Conservation (phyloP, 2,797 vertebrate species). For the Ambastaia sidthimunki region DNA sequence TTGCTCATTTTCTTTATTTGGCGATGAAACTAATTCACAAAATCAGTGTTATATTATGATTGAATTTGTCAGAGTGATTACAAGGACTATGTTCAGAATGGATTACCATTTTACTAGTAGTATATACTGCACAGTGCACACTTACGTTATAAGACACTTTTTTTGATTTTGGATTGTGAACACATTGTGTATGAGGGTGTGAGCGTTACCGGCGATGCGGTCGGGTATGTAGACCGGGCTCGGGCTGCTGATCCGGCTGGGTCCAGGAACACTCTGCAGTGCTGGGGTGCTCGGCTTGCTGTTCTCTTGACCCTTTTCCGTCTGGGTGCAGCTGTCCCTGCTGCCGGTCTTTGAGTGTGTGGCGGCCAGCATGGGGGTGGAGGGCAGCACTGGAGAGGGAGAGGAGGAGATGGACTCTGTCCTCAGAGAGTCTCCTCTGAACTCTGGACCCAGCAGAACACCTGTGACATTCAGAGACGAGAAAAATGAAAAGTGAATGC, state of each 20-base stretch:
- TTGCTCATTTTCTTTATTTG: too few species aligned
- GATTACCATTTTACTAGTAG: too few species aligned
- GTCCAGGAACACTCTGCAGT: slow-evolving; percentile 76
- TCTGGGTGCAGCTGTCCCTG: slow-evolving; percentile 97
- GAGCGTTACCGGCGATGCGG: slow-evolving; percentile 82
- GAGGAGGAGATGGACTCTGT: slow-evolving; percentile 91
- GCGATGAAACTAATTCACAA: too few species aligned
- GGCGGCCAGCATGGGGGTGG: slow-evolving; percentile 83
- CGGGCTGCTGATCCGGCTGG: slow-evolving; percentile 80
- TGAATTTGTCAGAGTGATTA: too few species aligned
- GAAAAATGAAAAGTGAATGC: background rate
- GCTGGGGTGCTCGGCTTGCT: slow-evolving; percentile 80
- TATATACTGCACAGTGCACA: too few species aligned
- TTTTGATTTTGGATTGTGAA: background rate
- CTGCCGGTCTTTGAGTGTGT: slow-evolving; percentile 93
- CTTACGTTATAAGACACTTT: too few species aligned
- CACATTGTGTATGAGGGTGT: background rate
- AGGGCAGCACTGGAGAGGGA: slow-evolving; percentile 90
- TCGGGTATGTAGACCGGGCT: slow-evolving; percentile 86
- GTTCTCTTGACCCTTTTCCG: slow-evolving; percentile 85
- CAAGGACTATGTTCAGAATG: too few species aligned
- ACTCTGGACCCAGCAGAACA: slow-evolving; percentile 91
- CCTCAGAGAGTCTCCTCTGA: slow-evolving; percentile 83
- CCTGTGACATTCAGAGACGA: slow-evolving; percentile 73
- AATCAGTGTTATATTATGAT: too few species aligned